Evolutionary conservation across 2,113 vertebrate species (phyloP).

Genomic region (Myotis davidii): DNA sequence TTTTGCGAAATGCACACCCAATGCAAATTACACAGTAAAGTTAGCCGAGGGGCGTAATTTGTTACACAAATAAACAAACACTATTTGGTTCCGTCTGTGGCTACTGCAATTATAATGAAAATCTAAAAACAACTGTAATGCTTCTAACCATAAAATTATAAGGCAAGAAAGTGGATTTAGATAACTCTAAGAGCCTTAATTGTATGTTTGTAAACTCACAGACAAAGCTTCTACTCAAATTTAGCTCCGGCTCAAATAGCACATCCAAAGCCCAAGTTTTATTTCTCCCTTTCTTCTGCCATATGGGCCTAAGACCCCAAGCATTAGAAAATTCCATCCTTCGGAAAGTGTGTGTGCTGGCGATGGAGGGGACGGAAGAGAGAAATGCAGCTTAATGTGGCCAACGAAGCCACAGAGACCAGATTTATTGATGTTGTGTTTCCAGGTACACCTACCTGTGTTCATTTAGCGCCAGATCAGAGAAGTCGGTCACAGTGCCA

Average conservation of each 20-base stretch:
- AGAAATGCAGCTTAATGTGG: background rate
- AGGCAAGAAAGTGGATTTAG: constrained; percentile 89
- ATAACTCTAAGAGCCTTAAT: constrained; percentile 88
- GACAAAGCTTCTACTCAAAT: constrained; percentile 83
- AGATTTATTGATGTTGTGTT: background rate
- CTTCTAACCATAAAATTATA: constrained; percentile 91
- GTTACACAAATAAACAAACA: constrained; percentile 90
- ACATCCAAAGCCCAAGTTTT: constrained; percentile 62
- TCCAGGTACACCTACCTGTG: background rate
- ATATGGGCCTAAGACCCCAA: constrained; percentile 41
- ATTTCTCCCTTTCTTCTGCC: constrained; percentile 64
- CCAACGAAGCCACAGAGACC: background rate
- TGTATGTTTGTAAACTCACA: constrained; percentile 87
- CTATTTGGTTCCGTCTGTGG: constrained; percentile 81
- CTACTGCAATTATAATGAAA: constrained; percentile 85
- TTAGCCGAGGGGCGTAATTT: constrained; percentile 82
- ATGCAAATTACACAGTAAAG: constrained; percentile 84
- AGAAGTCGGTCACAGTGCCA: background rate
- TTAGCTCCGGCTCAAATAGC: constrained; percentile 84
- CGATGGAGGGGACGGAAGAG: background rate
- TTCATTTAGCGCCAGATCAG: background rate
- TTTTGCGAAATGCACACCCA: constrained; percentile 80
- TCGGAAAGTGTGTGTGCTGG: background rate
- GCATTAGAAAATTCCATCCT: constrained; percentile 60
- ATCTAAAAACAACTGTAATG: constrained; percentile 89